Evolutionary conservation across 2,888 invertebrate genomes (phyloP).

Genomic region (Micoletzkya japonica): DNA sequence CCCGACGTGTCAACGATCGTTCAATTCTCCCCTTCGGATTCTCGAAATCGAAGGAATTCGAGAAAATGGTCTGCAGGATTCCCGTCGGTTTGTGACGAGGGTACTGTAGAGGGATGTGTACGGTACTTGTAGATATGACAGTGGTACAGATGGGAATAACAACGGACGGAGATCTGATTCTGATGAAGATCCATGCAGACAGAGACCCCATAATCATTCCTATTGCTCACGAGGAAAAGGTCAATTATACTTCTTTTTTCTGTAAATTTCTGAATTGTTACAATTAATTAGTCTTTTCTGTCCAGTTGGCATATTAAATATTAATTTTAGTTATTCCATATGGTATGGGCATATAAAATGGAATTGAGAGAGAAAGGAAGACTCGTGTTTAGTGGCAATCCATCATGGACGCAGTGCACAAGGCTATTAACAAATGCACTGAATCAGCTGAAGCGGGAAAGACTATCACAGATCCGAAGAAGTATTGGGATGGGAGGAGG

Average conservation of each 20-base stretch:
- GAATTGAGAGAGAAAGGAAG: neutral
- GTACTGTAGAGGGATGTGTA: neutral
- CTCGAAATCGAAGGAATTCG: neutral
- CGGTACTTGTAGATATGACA: conserved; percentile 16
- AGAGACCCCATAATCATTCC: conserved; percentile 11
- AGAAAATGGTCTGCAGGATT: neutral
- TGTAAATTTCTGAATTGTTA: too few relatives aligned
- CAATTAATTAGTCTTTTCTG: neutral
- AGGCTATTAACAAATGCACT: neutral
- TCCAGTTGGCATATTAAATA: neutral
- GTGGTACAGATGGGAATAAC: conserved; percentile 1
- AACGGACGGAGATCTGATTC: neutral
- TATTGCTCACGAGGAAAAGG: conserved; percentile 12
- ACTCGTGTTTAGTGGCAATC: neutral
- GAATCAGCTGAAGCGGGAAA: conserved; percentile 1
- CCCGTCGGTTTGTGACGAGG: neutral
- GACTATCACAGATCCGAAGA: neutral
- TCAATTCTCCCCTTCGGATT: conserved; percentile 1
- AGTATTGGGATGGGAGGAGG: conserved; percentile 23
- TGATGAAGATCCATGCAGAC: neutral
- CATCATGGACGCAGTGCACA: neutral
- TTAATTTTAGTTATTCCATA: neutral
- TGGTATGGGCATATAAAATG: neutral
- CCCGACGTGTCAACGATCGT: neutral
- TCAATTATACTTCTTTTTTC: neutral